Base-by-base conservation (phyloP, 64 coral and sea anemone species). In the Hydrozoanthus tunicans region DNA sequence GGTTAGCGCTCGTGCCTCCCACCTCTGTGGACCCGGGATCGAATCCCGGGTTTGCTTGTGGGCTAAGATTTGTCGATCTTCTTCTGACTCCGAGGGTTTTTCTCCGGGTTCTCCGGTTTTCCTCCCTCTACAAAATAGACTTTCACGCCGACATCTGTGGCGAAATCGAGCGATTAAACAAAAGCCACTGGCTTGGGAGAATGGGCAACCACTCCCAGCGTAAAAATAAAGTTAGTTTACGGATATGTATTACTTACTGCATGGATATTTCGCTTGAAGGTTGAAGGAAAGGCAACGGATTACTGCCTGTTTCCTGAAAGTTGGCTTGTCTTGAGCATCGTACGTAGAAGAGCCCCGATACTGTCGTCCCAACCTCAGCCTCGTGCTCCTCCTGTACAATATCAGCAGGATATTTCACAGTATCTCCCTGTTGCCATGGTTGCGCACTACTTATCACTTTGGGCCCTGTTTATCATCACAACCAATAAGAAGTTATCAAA, bases 381-480 rank as follows among this genome's bases (percentile, higher is more conserved):
- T 86, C 83, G 25, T 86, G 83, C 17, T 73, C 83, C 3, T 26
- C 83, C 1, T 10, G n/a, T 71, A 51, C 53, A 17, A 56, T 70
- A 23, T 86, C 53, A 57, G 1, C 12, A 53, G 64, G 23, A 26
- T 12, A 12, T 54, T 54, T 86, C 13, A 58, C 5, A 3, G 54
- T 11, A 3, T 72, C 83, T 71, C 51, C 53, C 72, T 86, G 83
- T 23, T 86, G 66, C 66, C 83, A 72, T 13, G 83, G 55, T 20
- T 86, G 67, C 1, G 66, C 27, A 15, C 83, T 86, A 10, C 65
- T 86, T 53, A 86, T 86, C 9, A 86, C 83, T 73, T 86, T 86
- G 67, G 83, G 83, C 57, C 83, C 83, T 86, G 9, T 14, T n/a
- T 15, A 58, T 57, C 6, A 75, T 6, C 17, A 17, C 9, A 53